phyloP scores from a whole-genome alignment of 53 echinoderm and acorn worm species.

The Apostichopus leukothele region DNA sequence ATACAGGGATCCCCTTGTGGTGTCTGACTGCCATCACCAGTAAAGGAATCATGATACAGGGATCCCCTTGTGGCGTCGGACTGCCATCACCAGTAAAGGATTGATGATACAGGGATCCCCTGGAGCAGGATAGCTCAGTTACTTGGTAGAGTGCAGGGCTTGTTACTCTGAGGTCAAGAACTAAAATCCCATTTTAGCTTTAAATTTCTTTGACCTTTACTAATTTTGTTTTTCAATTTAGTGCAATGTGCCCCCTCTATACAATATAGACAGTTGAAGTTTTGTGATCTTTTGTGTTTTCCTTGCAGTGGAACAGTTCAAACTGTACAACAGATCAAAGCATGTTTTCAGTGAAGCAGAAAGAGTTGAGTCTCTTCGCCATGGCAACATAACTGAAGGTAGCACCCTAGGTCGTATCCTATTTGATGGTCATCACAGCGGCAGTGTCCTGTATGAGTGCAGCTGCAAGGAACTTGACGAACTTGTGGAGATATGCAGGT shows the following conservation, averaged over 20 bases:
- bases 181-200: too few species aligned
- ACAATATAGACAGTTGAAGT: neutral
- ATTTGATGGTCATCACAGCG: slow-evolving; percentile 87
- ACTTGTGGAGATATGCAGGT: slow-evolving; percentile 86
- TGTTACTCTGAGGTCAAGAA: too few species aligned
- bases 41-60: too few species aligned
- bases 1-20: too few species aligned
- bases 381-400: slow-evolving; percentile 45
- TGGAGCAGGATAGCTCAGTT: too few species aligned
- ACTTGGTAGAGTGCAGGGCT: too few species aligned
- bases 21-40: too few species aligned
- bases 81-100: too few species aligned
- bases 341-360: slow-evolving; percentile 91
- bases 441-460: slow-evolving; percentile 83
- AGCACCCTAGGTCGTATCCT: slow-evolving; percentile 71
- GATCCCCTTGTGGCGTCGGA: too few species aligned
- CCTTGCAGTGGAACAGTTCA: slow-evolving; percentile 76
- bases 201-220: too few species aligned
- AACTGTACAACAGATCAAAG: slow-evolving; percentile 87
- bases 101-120: too few species aligned
- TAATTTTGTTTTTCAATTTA: neutral
- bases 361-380: slow-evolving; percentile 71
- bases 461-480: slow-evolving; percentile 86
- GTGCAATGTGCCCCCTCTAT: neutral
- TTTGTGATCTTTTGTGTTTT: neutral